These are phyloP conservation scores for Boloria euphrosyne DNA, from an alignment of 2,888 invertebrate genomes.

Conservation along the genomic window DNA sequence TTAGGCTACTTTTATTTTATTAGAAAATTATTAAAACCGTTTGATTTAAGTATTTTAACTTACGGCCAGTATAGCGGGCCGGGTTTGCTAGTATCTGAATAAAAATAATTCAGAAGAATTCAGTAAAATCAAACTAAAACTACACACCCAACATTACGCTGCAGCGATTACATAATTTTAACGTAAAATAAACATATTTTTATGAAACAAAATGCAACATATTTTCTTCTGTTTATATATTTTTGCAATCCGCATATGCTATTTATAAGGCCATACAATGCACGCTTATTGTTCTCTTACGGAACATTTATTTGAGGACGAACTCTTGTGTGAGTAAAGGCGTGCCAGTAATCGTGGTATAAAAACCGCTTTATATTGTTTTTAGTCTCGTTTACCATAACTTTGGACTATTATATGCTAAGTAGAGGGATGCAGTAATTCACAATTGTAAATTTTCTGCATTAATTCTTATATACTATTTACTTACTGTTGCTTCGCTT, in stretches of 20 bases:
- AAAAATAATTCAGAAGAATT: too few species aligned
- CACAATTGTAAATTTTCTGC: slow-evolving; percentile 16
- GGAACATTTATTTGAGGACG: slow-evolving; percentile 12
- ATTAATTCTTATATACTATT: not conserved
- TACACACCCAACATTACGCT: too few species aligned
- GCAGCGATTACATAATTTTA: not conserved
- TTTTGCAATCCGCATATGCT: slow-evolving; percentile 6
- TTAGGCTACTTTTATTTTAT: too few species aligned
- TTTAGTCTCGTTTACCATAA: slow-evolving; percentile 16
- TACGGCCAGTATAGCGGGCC: too few species aligned
- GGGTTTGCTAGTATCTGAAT: too few species aligned
- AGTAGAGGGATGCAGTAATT: not conserved
- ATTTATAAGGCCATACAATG: slow-evolving; percentile 3
- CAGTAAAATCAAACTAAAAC: too few species aligned
- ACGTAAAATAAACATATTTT: not conserved
- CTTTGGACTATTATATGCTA: slow-evolving; percentile 22
- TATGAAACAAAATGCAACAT: not conserved
- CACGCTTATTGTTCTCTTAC: slow-evolving; percentile 17
- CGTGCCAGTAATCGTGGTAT: slow-evolving; percentile 19
- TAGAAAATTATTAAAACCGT: too few species aligned
- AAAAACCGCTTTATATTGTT: slow-evolving; percentile 14
- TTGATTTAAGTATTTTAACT: too few species aligned
- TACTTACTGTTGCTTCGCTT: not conserved
- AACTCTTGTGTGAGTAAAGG: slow-evolving; percentile 4
- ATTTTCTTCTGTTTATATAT: slow-evolving; percentile 6